phyloP scores from a whole-genome alignment of 1,140 invertebrate genomes.

The Nebria ingens region DNA sequence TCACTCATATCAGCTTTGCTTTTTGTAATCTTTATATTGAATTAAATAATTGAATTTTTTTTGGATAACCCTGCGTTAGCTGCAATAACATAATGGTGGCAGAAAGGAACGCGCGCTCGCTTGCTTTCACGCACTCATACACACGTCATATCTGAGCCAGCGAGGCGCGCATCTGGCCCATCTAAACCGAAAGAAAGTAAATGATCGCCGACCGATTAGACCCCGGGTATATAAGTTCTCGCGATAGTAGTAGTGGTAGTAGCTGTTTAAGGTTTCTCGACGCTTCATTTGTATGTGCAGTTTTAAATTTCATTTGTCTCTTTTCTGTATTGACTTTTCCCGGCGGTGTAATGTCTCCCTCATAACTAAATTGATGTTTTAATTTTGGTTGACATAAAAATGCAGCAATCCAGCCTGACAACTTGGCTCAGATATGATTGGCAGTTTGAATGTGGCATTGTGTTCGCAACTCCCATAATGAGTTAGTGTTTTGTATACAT shows the following conservation, averaged over 20 bases:
- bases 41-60: no score
- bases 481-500: not conserved
- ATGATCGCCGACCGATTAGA: no score
- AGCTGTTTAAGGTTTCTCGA: no score
- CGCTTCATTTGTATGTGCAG: no score
- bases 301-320: not conserved
- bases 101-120: not conserved
- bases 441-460: slow-evolving; percentile 52
- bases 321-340: slow-evolving; percentile 30
- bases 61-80: slow-evolving; percentile 45
- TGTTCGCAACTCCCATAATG: slow-evolving; percentile 30
- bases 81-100: slow-evolving; percentile 22
- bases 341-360: slow-evolving; percentile 22
- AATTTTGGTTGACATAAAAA: slow-evolving; percentile 21
- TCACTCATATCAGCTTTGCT: no score
- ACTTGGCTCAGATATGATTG: slow-evolving; percentile 55
- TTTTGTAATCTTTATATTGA: no score
- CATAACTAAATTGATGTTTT: slow-evolving; percentile 28
- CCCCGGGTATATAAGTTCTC: no score
- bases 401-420: slow-evolving; percentile 23
- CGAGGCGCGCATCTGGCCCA: slow-evolving; percentile 28
- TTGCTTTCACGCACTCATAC: slow-evolving; percentile 26
- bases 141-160: slow-evolving; percentile 54
- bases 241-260: no score
- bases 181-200: no score